Conservation (phyloP, 1,140 invertebrate species). For the Homalodisca vitripennis region DNA sequence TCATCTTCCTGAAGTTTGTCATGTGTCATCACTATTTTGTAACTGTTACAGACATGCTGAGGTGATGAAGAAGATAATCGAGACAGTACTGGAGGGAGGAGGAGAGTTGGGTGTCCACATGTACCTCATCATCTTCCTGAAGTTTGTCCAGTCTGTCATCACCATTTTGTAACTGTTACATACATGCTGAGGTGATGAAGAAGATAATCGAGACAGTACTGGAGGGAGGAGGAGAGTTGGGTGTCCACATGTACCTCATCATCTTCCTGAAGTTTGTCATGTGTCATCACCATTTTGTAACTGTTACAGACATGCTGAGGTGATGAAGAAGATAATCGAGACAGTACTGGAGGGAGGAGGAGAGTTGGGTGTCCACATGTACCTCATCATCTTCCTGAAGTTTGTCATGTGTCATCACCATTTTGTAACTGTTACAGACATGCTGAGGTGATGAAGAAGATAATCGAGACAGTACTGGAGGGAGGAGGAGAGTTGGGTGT, state of each 20-base stretch:
- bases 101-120: slow-evolving; percentile 95
- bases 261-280: slow-evolving; percentile 99
- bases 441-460: slow-evolving; percentile 99
- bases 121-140: slow-evolving; percentile 99
- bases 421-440: slow-evolving; percentile 65
- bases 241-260: slow-evolving; percentile 98
- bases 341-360: slow-evolving; percentile 95
- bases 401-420: slow-evolving; percentile 80
- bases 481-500: slow-evolving; percentile 95
- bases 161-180: slow-evolving; percentile 52
- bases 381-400: slow-evolving; percentile 99
- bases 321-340: slow-evolving; percentile 99
- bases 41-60: slow-evolving; percentile 84
- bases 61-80: slow-evolving; percentile 99
- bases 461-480: slow-evolving; percentile 96
- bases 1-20: slow-evolving; percentile 99
- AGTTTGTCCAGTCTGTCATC: too few species aligned
- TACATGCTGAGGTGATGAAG: slow-evolving; percentile 99
- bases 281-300: too few species aligned
- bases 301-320: slow-evolving; percentile 88
- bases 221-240: slow-evolving; percentile 92
- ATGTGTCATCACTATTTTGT: slow-evolving; percentile 29
- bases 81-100: slow-evolving; percentile 95
- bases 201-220: slow-evolving; percentile 98
- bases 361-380: slow-evolving; percentile 95